Evolutionary conservation across 1,140 invertebrate species (phyloP).

Genomic region (Alviniconcha marisindica): DNA sequence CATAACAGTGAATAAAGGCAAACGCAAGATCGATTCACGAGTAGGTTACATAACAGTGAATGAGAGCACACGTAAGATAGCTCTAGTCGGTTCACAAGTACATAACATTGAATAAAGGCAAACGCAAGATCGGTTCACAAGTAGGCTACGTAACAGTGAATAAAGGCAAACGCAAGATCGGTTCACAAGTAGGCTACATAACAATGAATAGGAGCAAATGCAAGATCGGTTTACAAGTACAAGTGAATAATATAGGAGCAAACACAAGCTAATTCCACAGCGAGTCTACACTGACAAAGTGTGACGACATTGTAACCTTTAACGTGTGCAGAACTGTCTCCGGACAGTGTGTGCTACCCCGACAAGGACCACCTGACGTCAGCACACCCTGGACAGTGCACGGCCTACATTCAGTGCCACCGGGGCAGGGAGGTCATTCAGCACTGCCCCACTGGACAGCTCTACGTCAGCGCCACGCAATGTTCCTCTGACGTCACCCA

Average conservation of each 20-base stretch:
- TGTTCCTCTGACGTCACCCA: slow-evolving; percentile 7
- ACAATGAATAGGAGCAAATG: not conserved
- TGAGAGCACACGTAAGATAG: no score
- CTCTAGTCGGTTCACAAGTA: no score
- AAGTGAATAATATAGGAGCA: not conserved
- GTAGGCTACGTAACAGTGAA: no score
- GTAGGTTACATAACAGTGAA: no score
- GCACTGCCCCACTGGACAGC: not conserved
- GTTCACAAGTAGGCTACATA: no score
- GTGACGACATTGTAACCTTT: not conserved
- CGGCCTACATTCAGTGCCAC: slow-evolving; percentile 11
- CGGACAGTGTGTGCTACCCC: slow-evolving; percentile 3
- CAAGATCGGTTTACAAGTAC: not conserved
- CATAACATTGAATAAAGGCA: no score
- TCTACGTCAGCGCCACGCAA: not conserved
- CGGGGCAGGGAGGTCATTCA: slow-evolving; percentile 13
- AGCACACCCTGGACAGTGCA: not conserved
- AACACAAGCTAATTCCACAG: not conserved
- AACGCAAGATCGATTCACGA: no score
- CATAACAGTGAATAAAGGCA: no score
- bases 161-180: no score
- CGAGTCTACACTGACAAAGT: not conserved
- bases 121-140: no score
- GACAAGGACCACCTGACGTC: slow-evolving; percentile 32
- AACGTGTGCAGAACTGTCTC: not conserved